Evolutionary conservation across 2,797 vertebrate genomes (phyloP), one percentile per base, ranked within the genome.

Genomic region (Acanthopagrus latus): DNA sequence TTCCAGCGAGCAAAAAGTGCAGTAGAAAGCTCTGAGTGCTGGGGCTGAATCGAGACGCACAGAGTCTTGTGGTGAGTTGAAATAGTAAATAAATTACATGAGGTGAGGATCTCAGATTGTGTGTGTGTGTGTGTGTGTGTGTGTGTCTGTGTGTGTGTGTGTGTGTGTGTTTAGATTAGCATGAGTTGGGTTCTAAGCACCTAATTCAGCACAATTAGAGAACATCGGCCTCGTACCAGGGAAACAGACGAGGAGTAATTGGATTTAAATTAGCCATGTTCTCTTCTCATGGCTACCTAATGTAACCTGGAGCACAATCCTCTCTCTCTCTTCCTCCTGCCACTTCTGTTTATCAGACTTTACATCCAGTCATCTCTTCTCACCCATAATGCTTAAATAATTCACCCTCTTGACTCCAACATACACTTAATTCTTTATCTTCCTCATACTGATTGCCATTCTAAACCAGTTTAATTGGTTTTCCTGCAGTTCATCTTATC

Each of bases 191-290:
- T 73, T 80, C 66, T 67, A 51, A 78, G 79, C 78, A 82, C 50
- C 78, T 90, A 81, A 90, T 87, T 92, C 83, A 70, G 84, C 78
- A 73, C 71, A 90, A 91, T 92, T 92, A 92, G 80, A 81, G 58
- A 67, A 51, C 50, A 59, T 16, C 23, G 13, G 70, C 56, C 76
- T 69, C 56, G 46, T 87, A 87, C 78, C 78, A 70, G 73, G 80
- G 55, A 72, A 91, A 89, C 87, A 86, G 86, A 80, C 62, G 43
- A 86, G 74, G 52, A 83, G 78, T 89, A 92, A 95, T 85, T 92
- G 80, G 87, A 91, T 92, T 91, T 88, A 88, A 94, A 94, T 94
- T 79, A 88, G 88, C 91, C 84, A 85, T 90, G 86, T 87, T 88
- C 76, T 76, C 67, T 76, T 77, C 82, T 85, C 70, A 46, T 29